Evolutionary conservation across 1,140 invertebrate genomes (phyloP).

Genomic region (Saxidomus purpurata): DNA sequence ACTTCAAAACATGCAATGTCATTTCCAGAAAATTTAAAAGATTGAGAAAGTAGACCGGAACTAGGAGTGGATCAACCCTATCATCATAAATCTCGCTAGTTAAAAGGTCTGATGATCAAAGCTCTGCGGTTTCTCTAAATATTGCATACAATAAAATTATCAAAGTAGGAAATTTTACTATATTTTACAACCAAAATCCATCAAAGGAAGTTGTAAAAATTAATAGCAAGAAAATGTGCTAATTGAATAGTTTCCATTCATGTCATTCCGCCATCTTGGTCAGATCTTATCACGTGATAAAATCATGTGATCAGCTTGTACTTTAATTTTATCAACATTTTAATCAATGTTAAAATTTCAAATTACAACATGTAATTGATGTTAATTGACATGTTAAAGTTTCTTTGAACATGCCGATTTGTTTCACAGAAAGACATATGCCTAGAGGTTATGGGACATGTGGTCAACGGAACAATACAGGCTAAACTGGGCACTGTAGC

Average conservation of each 20-base stretch:
- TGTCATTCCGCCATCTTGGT: slow-evolving; percentile 43
- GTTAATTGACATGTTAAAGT: slow-evolving; percentile 46
- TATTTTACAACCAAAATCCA: slow-evolving; percentile 37
- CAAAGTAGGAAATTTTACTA: slow-evolving; percentile 7
- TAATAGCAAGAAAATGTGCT: slow-evolving; percentile 25
- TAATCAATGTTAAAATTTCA: slow-evolving; percentile 50
- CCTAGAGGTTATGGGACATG: background rate
- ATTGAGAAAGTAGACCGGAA: background rate
- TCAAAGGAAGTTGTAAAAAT: slow-evolving; percentile 36
- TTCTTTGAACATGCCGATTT: slow-evolving; percentile 6
- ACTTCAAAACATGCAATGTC: too few relatives aligned
- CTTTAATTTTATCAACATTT: slow-evolving; percentile 33
- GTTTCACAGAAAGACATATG: background rate
- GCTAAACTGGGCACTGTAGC: too few relatives aligned
- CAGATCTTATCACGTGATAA: slow-evolving; percentile 44
- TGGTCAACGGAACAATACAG: too few relatives aligned
- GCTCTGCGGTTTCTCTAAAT: background rate
- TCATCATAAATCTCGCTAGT: background rate
- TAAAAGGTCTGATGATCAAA: slow-evolving; percentile 3
- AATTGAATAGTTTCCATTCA: slow-evolving; percentile 42
- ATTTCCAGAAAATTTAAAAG: too few relatives aligned
- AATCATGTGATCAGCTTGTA: slow-evolving; percentile 36
- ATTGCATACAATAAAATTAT: background rate
- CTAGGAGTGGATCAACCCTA: background rate
- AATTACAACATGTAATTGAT: slow-evolving; percentile 39